A percentile compares a stretch with the other conserved stretches of the same genome.
Conservation (phyloP, 2,113 vertebrate species). For the Platichthys stellatus region DNA sequence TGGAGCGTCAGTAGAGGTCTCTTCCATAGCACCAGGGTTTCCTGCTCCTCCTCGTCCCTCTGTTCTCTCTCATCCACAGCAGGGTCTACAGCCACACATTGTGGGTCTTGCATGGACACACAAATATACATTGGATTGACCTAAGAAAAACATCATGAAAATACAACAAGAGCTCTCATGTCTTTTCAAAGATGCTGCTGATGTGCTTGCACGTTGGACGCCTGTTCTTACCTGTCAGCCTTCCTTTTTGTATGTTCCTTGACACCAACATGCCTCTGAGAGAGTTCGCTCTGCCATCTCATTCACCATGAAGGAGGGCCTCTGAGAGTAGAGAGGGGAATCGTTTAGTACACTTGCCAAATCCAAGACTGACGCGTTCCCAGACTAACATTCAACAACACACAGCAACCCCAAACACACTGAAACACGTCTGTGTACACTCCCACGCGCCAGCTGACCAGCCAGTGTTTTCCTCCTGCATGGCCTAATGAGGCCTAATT, state of each 20-base stretch:
- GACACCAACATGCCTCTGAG: slow-evolving; percentile 80
- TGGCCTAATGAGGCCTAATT: slow-evolving; percentile 26
- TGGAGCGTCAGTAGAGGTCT: slow-evolving; percentile 87
- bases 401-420: background rate
- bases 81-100: slow-evolving; percentile 70
- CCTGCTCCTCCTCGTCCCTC: slow-evolving; percentile 84
- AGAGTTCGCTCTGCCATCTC: slow-evolving; percentile 85
- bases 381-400: background rate
- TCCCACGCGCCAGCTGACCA: slow-evolving; percentile 13
- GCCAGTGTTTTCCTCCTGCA: slow-evolving; percentile 29
- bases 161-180: background rate
- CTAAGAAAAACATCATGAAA: background rate
- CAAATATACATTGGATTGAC: background rate
- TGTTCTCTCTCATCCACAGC: slow-evolving; percentile 81
- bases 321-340: slow-evolving; percentile 16
- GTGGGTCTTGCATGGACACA: background rate
- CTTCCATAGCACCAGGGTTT: slow-evolving; percentile 88
- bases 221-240: slow-evolving; percentile 79
- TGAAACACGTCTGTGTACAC: background rate
- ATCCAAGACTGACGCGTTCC: background rate
- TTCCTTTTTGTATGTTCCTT: slow-evolving; percentile 86
- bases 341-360: background rate
- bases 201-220: background rate
- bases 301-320: slow-evolving; percentile 68
- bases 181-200: background rate